These are phyloP conservation scores for Lutjanus campechanus DNA, from an alignment of 2,797 vertebrate genomes.

Conservation along the genomic window DNA sequence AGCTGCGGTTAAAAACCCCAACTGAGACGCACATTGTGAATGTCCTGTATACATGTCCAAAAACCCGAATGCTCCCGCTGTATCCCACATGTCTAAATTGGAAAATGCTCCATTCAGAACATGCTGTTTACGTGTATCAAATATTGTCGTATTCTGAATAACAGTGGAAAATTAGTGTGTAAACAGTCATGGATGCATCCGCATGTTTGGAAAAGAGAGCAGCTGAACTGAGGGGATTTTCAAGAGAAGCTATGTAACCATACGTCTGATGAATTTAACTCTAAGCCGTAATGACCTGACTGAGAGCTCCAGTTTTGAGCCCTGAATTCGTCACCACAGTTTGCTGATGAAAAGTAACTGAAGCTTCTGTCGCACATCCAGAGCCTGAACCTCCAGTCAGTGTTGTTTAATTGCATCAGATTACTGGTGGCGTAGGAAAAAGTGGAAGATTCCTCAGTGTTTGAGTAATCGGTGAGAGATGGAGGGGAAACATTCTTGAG, in stretches of 20 bases:
- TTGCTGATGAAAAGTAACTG: constrained; percentile 53
- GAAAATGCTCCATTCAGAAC: too few relatives aligned
- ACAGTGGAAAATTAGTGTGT: too few relatives aligned
- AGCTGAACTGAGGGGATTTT: constrained; percentile 2
- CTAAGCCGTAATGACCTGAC: constrained; percentile 26
- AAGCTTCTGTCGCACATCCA: constrained; percentile 52
- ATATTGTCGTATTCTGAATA: too few relatives aligned
- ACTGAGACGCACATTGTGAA: too few relatives aligned
- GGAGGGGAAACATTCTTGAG: constrained; percentile 34
- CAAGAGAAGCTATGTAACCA: neutral
- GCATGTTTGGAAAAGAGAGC: neutral
- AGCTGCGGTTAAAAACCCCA: too few relatives aligned
- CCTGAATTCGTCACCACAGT: constrained; percentile 47
- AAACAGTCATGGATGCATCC: too few relatives aligned
- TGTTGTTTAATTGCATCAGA: constrained; percentile 67
- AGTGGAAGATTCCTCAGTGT: constrained; percentile 71
- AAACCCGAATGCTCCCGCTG: too few relatives aligned
- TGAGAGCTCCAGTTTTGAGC: constrained; percentile 20
- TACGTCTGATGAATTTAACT: neutral
- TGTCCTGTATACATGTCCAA: too few relatives aligned
- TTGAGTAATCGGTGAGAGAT: constrained; percentile 61
- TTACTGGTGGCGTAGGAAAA: constrained; percentile 61
- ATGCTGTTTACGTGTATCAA: too few relatives aligned
- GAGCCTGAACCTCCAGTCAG: constrained; percentile 51
- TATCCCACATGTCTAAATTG: too few relatives aligned